Evolutionary conservation across 2,888 invertebrate genomes (phyloP).

Genomic region (Leistus spinibarbis): DNA sequence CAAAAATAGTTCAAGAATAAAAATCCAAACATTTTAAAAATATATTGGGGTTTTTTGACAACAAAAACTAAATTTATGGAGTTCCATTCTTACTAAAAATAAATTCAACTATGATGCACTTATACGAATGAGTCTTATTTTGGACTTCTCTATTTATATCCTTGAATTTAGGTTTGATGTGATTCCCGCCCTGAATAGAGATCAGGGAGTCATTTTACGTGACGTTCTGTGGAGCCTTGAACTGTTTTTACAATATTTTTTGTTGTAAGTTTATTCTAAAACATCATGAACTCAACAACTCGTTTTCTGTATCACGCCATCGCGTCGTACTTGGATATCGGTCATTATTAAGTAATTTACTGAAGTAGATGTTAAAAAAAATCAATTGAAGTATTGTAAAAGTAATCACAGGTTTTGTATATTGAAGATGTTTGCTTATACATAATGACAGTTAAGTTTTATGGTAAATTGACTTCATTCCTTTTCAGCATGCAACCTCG

Average conservation of each 20-base stretch:
- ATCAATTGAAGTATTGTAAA: not conserved
- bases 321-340: not conserved
- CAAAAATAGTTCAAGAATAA: no score
- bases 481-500: not conserved
- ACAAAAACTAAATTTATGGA: not conserved
- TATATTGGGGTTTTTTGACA: not conserved
- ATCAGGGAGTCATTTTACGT: constrained; percentile 23
- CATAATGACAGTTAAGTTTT: not conserved
- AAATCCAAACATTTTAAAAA: not conserved
- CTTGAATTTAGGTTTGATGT: not conserved
- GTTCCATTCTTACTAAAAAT: not conserved
- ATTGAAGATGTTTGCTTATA: not conserved
- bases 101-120: not conserved
- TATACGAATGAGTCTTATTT: not conserved
- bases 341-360: constrained; percentile 19
- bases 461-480: not conserved
- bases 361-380: not conserved
- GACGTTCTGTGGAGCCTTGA: constrained; percentile 23
- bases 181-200: constrained; percentile 1
- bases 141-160: not conserved
- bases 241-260: constrained; percentile 19
- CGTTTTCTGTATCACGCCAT: constrained; percentile 15
- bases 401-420: not conserved
- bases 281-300: not conserved
- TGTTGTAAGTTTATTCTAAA: constrained; percentile 4